Evolutionary conservation across 2,797 vertebrate genomes (phyloP).

Genomic region (Anguilla obscura): DNA sequence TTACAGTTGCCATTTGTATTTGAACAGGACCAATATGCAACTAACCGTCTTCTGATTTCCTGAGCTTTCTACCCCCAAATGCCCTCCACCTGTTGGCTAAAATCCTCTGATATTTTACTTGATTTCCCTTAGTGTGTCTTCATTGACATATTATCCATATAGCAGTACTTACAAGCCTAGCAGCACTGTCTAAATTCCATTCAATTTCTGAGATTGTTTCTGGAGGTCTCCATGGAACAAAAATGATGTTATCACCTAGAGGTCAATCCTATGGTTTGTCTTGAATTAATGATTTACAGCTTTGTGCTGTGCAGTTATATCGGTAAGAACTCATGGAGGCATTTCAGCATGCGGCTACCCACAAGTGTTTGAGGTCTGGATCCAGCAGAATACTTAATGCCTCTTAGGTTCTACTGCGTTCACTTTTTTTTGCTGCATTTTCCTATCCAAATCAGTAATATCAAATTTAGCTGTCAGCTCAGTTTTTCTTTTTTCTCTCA

Average conservation of each 20-base stretch:
- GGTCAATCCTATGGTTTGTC: slow-evolving; percentile 25
- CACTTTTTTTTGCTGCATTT: not conserved
- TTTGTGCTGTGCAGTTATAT: not conserved
- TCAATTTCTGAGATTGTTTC: slow-evolving; percentile 17
- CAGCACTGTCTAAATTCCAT: not conserved
- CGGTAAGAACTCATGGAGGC: not conserved
- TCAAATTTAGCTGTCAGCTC: not conserved
- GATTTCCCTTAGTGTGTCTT: slow-evolving; percentile 6
- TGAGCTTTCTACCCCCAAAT: not conserved
- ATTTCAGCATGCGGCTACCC: not conserved
- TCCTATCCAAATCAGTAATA: not conserved
- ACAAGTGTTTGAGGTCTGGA: not conserved
- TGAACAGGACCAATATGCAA: not conserved
- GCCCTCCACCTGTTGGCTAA: not conserved
- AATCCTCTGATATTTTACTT: slow-evolving; percentile 14
- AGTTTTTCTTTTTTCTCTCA: not conserved
- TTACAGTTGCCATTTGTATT: not conserved
- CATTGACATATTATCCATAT: slow-evolving; percentile 22
- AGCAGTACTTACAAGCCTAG: slow-evolving; percentile 22
- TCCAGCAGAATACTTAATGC: slow-evolving; percentile 10
- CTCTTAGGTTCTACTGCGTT: not conserved
- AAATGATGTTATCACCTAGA: slow-evolving; percentile 22
- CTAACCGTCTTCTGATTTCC: slow-evolving; percentile 19
- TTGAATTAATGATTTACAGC: slow-evolving; percentile 11
- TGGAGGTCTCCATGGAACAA: slow-evolving; percentile 19